Evolutionary conservation across 2,113 vertebrate genomes (phyloP).

Genomic region (Microcebus ravelobensis): DNA sequence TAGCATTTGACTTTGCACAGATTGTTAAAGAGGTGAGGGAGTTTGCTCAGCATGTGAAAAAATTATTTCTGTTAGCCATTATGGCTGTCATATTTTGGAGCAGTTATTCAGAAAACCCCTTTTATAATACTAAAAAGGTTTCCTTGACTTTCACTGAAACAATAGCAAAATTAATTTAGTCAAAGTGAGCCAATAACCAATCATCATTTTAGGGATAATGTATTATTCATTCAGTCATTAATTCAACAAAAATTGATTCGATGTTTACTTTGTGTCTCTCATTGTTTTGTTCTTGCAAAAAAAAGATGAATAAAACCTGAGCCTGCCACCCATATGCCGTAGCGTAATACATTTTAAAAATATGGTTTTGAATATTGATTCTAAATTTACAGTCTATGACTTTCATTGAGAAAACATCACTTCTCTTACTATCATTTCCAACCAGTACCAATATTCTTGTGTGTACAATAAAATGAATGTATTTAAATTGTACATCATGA

Average conservation of each 20-base stretch:
- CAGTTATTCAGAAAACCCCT: slow-evolving; percentile 26
- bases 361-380: neutral
- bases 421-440: neutral
- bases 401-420: neutral
- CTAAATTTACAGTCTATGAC: neutral
- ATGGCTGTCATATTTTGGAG: slow-evolving; percentile 39
- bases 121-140: slow-evolving; percentile 38
- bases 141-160: slow-evolving; percentile 40
- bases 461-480: neutral
- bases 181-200: neutral
- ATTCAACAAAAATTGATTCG: neutral
- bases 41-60: slow-evolving; percentile 64
- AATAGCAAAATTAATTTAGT: slow-evolving; percentile 19
- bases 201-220: neutral
- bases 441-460: neutral
- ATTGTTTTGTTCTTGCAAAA: neutral
- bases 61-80: slow-evolving; percentile 71
- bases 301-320: neutral
- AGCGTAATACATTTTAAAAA: neutral
- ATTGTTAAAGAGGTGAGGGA: slow-evolving; percentile 53
- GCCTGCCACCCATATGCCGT: neutral
- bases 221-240: neutral
- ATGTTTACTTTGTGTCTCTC: slow-evolving; percentile 5
- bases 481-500: neutral
- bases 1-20: slow-evolving; percentile 28